Conservation (phyloP, 2,113 vertebrate genomes). For the Chamaetylas fuelleborni region DNA sequence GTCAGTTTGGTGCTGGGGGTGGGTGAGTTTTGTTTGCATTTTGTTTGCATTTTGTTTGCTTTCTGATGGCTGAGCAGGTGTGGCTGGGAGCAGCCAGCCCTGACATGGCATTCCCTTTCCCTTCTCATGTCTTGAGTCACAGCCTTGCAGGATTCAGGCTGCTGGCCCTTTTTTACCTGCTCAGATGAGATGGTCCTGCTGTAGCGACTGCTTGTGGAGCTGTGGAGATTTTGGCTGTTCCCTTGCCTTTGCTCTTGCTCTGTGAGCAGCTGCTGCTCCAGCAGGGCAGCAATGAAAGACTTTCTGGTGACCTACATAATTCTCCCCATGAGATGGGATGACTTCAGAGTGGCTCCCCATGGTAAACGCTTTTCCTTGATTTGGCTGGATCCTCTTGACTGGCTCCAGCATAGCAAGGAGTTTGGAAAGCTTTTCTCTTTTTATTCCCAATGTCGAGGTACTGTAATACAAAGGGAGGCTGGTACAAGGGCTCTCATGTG, state of each 20-base stretch:
- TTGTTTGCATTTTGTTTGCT: not conserved
- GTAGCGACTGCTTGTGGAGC: not conserved
- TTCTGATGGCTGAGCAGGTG: not conserved
- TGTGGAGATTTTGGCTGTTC: not conserved
- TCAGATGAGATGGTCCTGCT: not conserved
- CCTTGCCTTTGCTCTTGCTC: not conserved
- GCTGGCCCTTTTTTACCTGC: not conserved
- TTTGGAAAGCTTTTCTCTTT: not conserved
- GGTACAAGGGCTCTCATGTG: not conserved
- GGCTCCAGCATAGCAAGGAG: not conserved
- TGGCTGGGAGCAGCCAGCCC: not conserved
- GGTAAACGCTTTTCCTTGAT: not conserved
- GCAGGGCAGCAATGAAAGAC: not conserved
- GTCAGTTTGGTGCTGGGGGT: not conserved
- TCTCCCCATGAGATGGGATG: not conserved
- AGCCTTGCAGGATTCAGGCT: not conserved
- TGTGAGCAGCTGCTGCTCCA: not conserved
- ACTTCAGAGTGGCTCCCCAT: not conserved
- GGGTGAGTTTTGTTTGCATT: not conserved
- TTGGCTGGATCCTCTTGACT: not conserved
- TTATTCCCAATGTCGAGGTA: not conserved
- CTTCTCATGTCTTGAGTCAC: not conserved
- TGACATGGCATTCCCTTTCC: not conserved
- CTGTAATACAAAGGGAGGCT: not conserved
- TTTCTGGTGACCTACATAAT: conserved; percentile 2